These are phyloP conservation scores for Podarcis muralis DNA, from an alignment of 2,113 vertebrate species.

Conservation along the genomic window DNA sequence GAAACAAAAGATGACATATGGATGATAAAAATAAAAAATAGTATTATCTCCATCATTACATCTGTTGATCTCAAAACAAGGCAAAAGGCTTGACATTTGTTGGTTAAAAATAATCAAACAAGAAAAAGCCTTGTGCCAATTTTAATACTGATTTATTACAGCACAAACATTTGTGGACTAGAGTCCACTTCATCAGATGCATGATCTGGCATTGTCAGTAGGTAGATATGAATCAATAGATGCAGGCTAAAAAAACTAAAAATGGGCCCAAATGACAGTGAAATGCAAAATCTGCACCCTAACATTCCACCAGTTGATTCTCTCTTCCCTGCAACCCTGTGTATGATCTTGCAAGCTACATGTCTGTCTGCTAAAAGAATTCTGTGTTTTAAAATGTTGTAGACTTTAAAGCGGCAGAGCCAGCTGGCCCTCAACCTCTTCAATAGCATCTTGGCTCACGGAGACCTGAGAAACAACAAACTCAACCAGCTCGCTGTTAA, in stretches of 20 bases:
- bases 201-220: background rate
- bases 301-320: background rate
- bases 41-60: background rate
- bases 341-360: background rate
- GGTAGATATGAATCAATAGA: background rate
- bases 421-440: constrained; percentile 89
- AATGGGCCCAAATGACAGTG: background rate
- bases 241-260: too few relatives aligned
- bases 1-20: background rate
- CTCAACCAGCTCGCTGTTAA: constrained; percentile 93
- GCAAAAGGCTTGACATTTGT: background rate
- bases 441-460: constrained; percentile 88
- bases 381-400: background rate
- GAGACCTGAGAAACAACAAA: constrained; percentile 92
- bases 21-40: background rate
- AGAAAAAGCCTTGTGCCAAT: background rate
- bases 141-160: too few relatives aligned
- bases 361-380: background rate
- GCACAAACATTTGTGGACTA: background rate
- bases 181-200: background rate
- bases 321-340: too few relatives aligned
- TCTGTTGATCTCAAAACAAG: background rate
- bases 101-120: background rate
- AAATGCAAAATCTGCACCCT: background rate
- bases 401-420: constrained; percentile 86